These are phyloP conservation scores for Acrobasis suavella DNA, from an alignment of 2,888 invertebrate genomes.

Conservation along the genomic window DNA sequence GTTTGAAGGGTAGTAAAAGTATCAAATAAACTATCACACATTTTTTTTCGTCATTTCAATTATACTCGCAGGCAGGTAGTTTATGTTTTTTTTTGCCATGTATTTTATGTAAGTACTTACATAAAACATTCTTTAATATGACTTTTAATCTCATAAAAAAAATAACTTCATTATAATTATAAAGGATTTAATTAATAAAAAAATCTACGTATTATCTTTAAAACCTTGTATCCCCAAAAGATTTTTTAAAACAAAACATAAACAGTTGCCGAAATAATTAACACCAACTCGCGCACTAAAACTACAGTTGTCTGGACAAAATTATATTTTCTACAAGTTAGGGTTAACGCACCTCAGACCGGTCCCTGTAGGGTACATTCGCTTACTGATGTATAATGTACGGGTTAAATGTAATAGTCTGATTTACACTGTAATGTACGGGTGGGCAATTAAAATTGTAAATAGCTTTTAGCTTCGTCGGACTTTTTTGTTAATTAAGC, in stretches of 20 bases:
- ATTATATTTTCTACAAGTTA: conserved; percentile 19
- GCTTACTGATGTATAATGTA: conserved; percentile 21
- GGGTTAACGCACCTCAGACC: conserved; percentile 17
- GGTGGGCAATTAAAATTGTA: conserved; percentile 20
- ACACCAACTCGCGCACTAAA: background rate
- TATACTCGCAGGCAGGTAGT: no score
- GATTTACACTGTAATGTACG: conserved; percentile 17
- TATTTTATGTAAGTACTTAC: no score
- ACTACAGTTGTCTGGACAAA: conserved; percentile 20
- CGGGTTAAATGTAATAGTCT: conserved; percentile 19
- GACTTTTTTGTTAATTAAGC: conserved; percentile 14
- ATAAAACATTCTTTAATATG: no score
- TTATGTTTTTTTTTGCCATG: no score
- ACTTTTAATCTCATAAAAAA: no score
- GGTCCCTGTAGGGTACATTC: conserved; percentile 8
- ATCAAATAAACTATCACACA: no score
- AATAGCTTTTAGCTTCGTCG: conserved; percentile 17
- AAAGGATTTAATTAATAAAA: no score
- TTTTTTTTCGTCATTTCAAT: no score
- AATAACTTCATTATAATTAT: no score
- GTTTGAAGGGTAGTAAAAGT: no score
- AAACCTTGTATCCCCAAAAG: background rate
- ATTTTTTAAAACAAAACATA: conserved; percentile 6
- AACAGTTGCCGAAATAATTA: conserved; percentile 15
- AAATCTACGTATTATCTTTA: background rate